Evolutionary conservation across 2,113 vertebrate species (phyloP), one percentile per base, ranked within the genome.

Genomic region (Capreolus pygargus): DNA sequence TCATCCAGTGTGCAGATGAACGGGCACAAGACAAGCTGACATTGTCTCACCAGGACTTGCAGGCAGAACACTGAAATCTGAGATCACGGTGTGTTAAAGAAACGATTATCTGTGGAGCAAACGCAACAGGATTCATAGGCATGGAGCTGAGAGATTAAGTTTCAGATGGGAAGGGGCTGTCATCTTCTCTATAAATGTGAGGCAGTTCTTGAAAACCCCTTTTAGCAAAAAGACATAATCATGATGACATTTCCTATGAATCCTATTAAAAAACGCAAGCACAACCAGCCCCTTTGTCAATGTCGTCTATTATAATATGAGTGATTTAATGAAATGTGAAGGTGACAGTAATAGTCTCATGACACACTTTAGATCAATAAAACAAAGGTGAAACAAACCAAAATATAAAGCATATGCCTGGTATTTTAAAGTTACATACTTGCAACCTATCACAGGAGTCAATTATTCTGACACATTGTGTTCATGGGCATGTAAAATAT

Each of bases 201-300:
- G 92, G 23, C 81, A 86, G 36, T 76, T 95, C 61, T 92, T 92
- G 45, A 7, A 91, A 92, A 60, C 82, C n/a, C 25, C 27, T 67
- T 86, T 88, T 91, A 90, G 23, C 79, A 95, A 94, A 95, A 93
- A 88, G 60, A 76, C 52, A 58, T 88, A 82, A 96, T 87, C 67
- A 87, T 92, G 92, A 81, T 90, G 81, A 90, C 85, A 95, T 94
- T 96, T 96, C 79, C 36, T 78, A 94, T 60, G 79, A 93, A 96
- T 36, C 55, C 57, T 84, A 57, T 95, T 95, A 61, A 97, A 96
- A 97, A 43, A 67, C 43, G 70, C 15, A 64, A 89, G 25, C 27
- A 61, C 17, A 90, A 25, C 19, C 57, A 96, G 39, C 8, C 15
- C 67, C 33, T 83, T 60, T 93, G 86, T 93, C 88, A 91, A 13